phyloP scores from a whole-genome alignment of 2,888 invertebrate genomes.

The Cataglyphis cursor region DNA sequence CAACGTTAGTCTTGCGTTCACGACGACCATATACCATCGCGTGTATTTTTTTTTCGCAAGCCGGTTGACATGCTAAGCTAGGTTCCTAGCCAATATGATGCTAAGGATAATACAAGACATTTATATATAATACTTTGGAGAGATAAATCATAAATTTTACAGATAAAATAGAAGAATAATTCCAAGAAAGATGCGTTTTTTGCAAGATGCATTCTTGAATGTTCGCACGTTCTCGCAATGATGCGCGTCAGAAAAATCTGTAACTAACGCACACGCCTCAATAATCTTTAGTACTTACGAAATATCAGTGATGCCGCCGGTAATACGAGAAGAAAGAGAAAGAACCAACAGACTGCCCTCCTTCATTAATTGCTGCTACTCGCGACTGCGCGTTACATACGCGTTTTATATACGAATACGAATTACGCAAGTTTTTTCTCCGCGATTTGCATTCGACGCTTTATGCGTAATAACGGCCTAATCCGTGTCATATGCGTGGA shows the following conservation, averaged over 20 bases:
- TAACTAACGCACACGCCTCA: slow-evolving; percentile 28
- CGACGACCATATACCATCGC: slow-evolving; percentile 30
- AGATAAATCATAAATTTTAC: slow-evolving; percentile 18
- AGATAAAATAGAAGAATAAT: slow-evolving; percentile 14
- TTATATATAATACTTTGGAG: slow-evolving; percentile 13
- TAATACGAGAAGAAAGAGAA: slow-evolving; percentile 57
- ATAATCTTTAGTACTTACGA: slow-evolving; percentile 59
- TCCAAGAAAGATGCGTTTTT: not conserved
- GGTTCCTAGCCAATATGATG: slow-evolving; percentile 24
- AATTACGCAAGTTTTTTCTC: slow-evolving; percentile 59
- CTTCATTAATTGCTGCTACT: slow-evolving; percentile 71
- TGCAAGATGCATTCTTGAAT: not conserved
- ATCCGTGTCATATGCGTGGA: slow-evolving; percentile 46
- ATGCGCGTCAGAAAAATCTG: slow-evolving; percentile 11
- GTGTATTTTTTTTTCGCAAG: slow-evolving; percentile 10
- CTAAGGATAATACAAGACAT: slow-evolving; percentile 9
- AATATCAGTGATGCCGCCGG: slow-evolving; percentile 58
- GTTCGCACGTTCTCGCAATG: not conserved
- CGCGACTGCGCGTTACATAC: slow-evolving; percentile 55
- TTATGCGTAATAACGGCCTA: slow-evolving; percentile 50
- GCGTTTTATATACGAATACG: slow-evolving; percentile 50
- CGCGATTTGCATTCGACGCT: slow-evolving; percentile 66
- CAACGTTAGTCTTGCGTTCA: not conserved
- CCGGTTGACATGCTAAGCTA: slow-evolving; percentile 17
- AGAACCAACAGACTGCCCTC: slow-evolving; percentile 55